These are phyloP conservation scores for Bombyx mandarina DNA, from an alignment of 1,140 invertebrate genomes.

Conservation along the genomic window DNA sequence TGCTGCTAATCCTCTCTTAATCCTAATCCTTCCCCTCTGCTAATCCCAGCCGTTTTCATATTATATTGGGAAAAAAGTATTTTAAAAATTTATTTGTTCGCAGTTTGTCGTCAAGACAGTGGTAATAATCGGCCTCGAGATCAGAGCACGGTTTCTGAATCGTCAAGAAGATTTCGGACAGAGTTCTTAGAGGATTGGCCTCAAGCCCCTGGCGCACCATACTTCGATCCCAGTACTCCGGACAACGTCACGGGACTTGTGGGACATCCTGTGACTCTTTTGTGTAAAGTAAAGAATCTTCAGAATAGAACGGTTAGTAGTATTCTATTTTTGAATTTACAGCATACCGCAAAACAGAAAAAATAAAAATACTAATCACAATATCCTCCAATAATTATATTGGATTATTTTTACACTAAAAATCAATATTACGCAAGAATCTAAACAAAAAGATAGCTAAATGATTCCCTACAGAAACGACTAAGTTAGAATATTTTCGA, in stretches of 20 bases:
- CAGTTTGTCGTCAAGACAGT: slow-evolving; percentile 57
- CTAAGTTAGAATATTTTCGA: too few relatives aligned
- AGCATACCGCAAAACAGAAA: too few relatives aligned
- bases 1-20: too few relatives aligned
- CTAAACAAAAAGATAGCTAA: too few relatives aligned
- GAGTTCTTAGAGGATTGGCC: slow-evolving; percentile 84
- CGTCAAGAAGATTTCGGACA: slow-evolving; percentile 77
- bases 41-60: too few relatives aligned
- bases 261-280: slow-evolving; percentile 87
- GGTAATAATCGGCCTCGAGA: slow-evolving; percentile 39
- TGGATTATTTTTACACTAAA: too few relatives aligned
- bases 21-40: too few relatives aligned
- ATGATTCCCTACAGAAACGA: too few relatives aligned
- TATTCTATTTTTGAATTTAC: not conserved
- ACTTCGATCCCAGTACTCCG: slow-evolving; percentile 84
- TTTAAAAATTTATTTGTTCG: slow-evolving; percentile 6
- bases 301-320: slow-evolving; percentile 89
- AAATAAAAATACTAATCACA: too few relatives aligned
- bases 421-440: too few relatives aligned
- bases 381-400: too few relatives aligned
- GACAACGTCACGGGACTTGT: slow-evolving; percentile 89
- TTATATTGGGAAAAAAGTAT: too few relatives aligned
- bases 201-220: slow-evolving; percentile 80
- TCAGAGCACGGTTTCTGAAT: slow-evolving; percentile 65
- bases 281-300: slow-evolving; percentile 89